Evolutionary conservation across 2,888 invertebrate species (phyloP), one percentile per base, ranked within the genome.

Genomic region (Candidula unifasciata): DNA sequence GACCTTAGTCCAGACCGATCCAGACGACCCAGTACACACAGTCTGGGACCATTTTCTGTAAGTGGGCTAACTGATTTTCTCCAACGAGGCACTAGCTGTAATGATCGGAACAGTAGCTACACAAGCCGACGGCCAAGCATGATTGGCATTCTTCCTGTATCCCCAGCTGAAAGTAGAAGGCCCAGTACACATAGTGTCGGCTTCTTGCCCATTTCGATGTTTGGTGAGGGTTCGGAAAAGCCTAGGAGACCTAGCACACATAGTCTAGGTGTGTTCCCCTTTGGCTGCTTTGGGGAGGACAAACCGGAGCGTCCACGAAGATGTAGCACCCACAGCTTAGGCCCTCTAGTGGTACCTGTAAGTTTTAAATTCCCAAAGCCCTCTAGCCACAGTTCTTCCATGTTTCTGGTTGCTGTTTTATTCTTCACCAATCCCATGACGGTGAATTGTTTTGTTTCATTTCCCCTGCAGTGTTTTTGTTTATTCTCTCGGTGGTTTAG

Each of bases 11-110:
- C 88, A n/a, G 91, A 91, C 84, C 88, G 89, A 80, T 89, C 90
- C 27, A 90, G 92, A 78, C 87, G 92, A 60, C 89, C 92, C 77
- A 92, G 92, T 85, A 92, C 93, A 16, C 93, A 93, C 88, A 93
- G 93, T 87, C 90, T 93, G 82, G 93, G 93, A 60, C 86, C 87
- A 44, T 88, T 88, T 85, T 86, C 84, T 84, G 87, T 88, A 87
- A 88, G 88, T 87, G 88, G 88, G 37, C 82, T 87, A 74, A 86
- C 86, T 60, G 88, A 88, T 80, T 88, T 87, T 80, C 86, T 87
- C 78, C 83, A 85, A 68, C 88, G 88, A 60, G 82, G 85, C 68
- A 79, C 77, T 81, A 74, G 60, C 77, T 84, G 82, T 71, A 79
- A 82, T 37, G 83, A 83, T 68, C 78, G 83, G 69, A 68, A 52